Conservation (phyloP, 2,113 vertebrate genomes). For the Eretmodus cyanostictus region DNA sequence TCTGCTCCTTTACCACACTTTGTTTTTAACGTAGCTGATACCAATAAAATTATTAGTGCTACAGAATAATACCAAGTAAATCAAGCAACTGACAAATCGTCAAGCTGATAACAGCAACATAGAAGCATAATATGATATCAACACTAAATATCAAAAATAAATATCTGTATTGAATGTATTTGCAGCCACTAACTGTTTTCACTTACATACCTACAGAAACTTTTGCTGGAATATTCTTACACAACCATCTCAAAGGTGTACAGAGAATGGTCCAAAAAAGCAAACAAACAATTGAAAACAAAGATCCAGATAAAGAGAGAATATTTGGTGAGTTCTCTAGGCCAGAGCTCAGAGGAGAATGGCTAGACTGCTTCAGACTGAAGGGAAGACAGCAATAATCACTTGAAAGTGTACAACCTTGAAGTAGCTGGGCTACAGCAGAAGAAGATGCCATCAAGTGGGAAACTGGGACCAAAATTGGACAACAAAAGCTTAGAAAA, state of each 20-base stretch:
- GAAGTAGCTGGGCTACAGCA: background rate
- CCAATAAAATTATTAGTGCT: background rate
- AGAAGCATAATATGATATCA: background rate
- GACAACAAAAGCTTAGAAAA: background rate
- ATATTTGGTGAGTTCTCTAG: background rate
- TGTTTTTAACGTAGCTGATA: background rate
- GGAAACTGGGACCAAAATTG: background rate
- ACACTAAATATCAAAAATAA: background rate
- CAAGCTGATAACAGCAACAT: background rate
- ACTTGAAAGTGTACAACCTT: background rate
- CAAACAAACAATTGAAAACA: background rate
- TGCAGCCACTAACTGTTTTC: background rate
- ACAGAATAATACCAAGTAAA: background rate
- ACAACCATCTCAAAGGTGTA: background rate
- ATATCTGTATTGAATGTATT: background rate
- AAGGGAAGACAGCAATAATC: background rate
- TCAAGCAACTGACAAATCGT: background rate
- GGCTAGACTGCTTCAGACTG: background rate
- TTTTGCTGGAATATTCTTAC: background rate
- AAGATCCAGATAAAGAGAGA: background rate
- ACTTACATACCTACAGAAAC: background rate
- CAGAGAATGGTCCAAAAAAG: background rate
- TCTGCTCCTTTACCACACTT: background rate
- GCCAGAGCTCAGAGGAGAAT: background rate
- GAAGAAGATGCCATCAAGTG: background rate